Evolutionary conservation across 2,797 vertebrate genomes (phyloP), one percentile per base, ranked within the genome.

Genomic region (Silurus aristotelis): DNA sequence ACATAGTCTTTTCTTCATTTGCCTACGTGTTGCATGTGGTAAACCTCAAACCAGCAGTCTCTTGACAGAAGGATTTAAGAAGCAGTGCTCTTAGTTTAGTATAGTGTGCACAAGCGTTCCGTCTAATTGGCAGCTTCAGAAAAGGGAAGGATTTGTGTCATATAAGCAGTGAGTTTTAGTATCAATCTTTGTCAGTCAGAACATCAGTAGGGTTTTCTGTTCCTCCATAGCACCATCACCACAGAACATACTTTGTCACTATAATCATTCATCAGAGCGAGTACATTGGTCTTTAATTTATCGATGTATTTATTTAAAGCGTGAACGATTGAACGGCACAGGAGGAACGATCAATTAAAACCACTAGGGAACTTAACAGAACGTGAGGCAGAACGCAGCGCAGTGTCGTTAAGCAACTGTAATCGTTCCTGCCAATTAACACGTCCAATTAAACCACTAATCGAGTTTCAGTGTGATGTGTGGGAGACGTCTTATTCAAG

Each of bases 41-140:
- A 25, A 73, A 83, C 80, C 68, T 80, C 84, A 88, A 71, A 56
- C 77, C 85, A 60, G 38, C 52, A 61, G 25, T 20, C 52, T 72
- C 38, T 17, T 61, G 80, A 75, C 52, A 70, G 31, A 83, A 56
- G 55, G 5, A 52, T 52, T 52, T 52, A 12, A 13, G 8, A n/a
- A 9, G 15, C 6, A 66, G 73, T 72, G 27, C 71, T 73, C 1
- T 73, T 12, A 63, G 17, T 48, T 43, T 31, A 64, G 66, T 46
- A 10, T 27, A 70, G 52, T 7, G 3, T 55, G 9, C 56, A n/a
- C 60, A 63, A 46, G 14, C 1, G 7, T 66, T 66, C 19, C 13
- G 17, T 63, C 38, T 46, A 6, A 27, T 27, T 67, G 5, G 27
- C 52, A 13, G 19, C 19, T 25, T 66, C 0, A 9, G 15, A 25